Conservation (phyloP, 2,888 invertebrate species). For the Metalampra italica region DNA sequence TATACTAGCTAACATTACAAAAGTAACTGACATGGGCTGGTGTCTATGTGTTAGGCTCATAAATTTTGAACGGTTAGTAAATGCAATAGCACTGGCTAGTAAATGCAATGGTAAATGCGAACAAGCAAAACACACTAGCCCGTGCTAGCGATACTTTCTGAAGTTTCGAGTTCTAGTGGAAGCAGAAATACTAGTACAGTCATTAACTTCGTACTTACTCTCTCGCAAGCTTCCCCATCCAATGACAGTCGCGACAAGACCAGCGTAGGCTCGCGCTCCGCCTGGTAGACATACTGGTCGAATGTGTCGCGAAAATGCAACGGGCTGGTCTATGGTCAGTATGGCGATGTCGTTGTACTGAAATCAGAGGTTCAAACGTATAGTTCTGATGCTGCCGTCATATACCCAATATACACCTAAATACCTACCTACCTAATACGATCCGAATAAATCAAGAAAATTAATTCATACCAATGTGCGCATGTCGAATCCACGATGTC, state of each 20-base stretch:
- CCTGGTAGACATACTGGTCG: slow-evolving; percentile 88
- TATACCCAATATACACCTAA: too few relatives aligned
- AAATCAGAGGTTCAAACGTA: slow-evolving; percentile 24
- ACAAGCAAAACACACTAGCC: too few relatives aligned
- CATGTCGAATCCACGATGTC: slow-evolving; percentile 90
- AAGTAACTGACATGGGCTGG: neutral
- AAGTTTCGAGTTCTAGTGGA: too few relatives aligned
- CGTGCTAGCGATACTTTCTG: too few relatives aligned
- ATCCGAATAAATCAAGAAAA: too few relatives aligned
- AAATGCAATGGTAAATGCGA: too few relatives aligned
- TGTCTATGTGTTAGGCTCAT: neutral
- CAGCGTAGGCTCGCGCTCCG: slow-evolving; percentile 80
- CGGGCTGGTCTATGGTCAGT: slow-evolving; percentile 87
- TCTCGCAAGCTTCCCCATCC: slow-evolving; percentile 93
- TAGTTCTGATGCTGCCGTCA: neutral
- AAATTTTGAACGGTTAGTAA: too few relatives aligned
- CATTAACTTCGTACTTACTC: slow-evolving; percentile 69
- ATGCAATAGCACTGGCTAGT: too few relatives aligned
- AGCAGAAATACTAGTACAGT: too few relatives aligned
- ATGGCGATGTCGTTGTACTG: slow-evolving; percentile 92
- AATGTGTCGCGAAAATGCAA: slow-evolving; percentile 83
- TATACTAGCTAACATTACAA: too few relatives aligned
- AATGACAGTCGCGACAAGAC: slow-evolving; percentile 87
- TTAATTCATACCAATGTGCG: slow-evolving; percentile 82
- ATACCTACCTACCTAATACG: too few relatives aligned